Percentiles rank a stretch among this genome's conserved stretches.
Conservation (phyloP, 2,797 vertebrate species). For the Dendrocincla tyrannina region DNA sequence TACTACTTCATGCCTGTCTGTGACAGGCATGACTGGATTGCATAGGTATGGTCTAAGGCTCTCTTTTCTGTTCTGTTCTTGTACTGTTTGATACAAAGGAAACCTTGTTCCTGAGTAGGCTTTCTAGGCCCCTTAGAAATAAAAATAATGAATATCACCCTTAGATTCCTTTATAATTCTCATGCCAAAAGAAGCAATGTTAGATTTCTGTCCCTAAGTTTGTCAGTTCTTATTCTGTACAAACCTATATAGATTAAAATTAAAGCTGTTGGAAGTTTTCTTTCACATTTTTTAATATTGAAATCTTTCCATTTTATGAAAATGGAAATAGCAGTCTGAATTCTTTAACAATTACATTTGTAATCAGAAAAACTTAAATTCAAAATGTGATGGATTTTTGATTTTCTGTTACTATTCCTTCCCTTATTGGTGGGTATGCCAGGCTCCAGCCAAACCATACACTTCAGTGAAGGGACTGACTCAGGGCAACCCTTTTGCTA, state of each 20-base stretch:
- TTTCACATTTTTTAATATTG: not conserved
- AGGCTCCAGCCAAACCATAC: rapidly evolving
- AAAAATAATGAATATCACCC: not conserved
- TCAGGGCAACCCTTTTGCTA: rapidly evolving
- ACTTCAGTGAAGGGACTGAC: rapidly evolving
- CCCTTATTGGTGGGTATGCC: rapidly evolving
- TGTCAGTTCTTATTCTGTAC: not conserved
- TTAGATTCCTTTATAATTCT: not conserved
- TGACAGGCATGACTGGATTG: not conserved
- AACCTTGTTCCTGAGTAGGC: not conserved
- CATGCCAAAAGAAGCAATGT: not conserved
- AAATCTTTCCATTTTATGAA: not conserved
- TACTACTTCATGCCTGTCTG: not conserved
- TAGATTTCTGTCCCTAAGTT: not conserved
- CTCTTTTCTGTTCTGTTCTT: not conserved
- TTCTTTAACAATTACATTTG: not conserved
- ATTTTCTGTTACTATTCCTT: not conserved
- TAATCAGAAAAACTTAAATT: not conserved
- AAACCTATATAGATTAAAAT: not conserved
- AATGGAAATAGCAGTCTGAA: not conserved
- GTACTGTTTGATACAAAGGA: not conserved
- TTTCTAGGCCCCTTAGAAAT: not conserved
- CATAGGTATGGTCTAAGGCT: not conserved
- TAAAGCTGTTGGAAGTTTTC: not conserved
- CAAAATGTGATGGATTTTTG: not conserved